phyloP scores from a whole-genome alignment of 2,888 invertebrate genomes.

The Linnaemya tessellans region DNA sequence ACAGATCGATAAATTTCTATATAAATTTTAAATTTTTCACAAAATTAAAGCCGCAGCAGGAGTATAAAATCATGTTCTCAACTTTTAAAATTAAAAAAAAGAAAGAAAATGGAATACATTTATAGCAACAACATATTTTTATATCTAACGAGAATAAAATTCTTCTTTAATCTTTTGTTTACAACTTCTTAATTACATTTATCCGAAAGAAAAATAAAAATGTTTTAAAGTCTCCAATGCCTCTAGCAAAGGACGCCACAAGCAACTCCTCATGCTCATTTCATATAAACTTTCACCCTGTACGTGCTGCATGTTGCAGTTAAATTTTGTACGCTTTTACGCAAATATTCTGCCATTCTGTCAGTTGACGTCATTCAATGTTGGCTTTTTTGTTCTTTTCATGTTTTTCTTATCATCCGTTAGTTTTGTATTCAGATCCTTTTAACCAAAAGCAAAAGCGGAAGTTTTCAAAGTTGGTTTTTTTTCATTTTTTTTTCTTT shows the following conservation, averaged over 20 bases:
- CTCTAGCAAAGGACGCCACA: constrained; percentile 22
- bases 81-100: too few species aligned
- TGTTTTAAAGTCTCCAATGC: not conserved
- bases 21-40: too few species aligned
- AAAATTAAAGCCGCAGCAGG: too few species aligned
- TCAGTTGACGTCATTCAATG: constrained; percentile 47
- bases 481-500: too few species aligned
- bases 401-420: not conserved
- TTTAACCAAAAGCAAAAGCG: constrained; percentile 36
- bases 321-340: not conserved
- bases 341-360: constrained; percentile 43
- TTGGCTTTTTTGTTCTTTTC: constrained; percentile 2
- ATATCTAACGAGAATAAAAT: not conserved
- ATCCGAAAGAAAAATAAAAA: not conserved
- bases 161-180: not conserved
- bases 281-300: constrained; percentile 2
- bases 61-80: too few species aligned
- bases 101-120: too few species aligned
- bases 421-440: constrained; percentile 43
- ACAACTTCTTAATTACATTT: constrained; percentile 24
- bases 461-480: constrained; percentile 35
- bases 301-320: not conserved
- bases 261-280: constrained; percentile 16
- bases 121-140: too few species aligned
- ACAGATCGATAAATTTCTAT: too few species aligned